Conservation (phyloP, 2,888 invertebrate species). For the Cremastinae sp. region DNA sequence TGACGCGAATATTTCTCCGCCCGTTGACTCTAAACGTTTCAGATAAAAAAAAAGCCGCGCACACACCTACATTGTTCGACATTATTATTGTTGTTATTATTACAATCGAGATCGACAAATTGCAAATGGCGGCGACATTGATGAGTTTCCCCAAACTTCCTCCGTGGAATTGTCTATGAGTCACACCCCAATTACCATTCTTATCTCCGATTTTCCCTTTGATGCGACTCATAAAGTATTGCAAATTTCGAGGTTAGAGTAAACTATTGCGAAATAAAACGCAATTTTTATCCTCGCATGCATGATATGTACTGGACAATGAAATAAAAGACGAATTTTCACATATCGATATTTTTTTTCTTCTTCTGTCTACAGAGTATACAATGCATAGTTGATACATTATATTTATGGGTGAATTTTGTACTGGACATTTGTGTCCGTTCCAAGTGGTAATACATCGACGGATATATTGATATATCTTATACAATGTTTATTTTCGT, state of each 20-base stretch:
- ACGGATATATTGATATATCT: constrained; percentile 27
- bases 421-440: background rate
- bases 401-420: constrained; percentile 27
- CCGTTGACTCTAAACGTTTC: constrained; percentile 5
- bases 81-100: constrained; percentile 49
- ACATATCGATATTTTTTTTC: constrained; percentile 41
- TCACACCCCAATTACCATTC: constrained; percentile 17
- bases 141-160: constrained; percentile 29
- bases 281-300: background rate
- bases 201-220: background rate
- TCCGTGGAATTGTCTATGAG: constrained; percentile 34
- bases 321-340: constrained; percentile 32
- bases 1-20: constrained; percentile 40
- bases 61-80: constrained; percentile 45
- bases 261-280: background rate
- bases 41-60: constrained; percentile 38
- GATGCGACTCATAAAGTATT: no score
- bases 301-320: background rate
- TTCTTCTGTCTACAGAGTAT: constrained; percentile 44
- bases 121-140: constrained; percentile 53
- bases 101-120: constrained; percentile 19
- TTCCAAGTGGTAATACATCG: background rate
- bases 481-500: background rate
- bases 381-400: constrained; percentile 46
- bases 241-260: constrained; percentile 35